A percentile compares a stretch with the other conserved stretches of the same genome.
Conservation (phyloP, 2,888 invertebrate genomes). For the Dendrolimus houi region DNA sequence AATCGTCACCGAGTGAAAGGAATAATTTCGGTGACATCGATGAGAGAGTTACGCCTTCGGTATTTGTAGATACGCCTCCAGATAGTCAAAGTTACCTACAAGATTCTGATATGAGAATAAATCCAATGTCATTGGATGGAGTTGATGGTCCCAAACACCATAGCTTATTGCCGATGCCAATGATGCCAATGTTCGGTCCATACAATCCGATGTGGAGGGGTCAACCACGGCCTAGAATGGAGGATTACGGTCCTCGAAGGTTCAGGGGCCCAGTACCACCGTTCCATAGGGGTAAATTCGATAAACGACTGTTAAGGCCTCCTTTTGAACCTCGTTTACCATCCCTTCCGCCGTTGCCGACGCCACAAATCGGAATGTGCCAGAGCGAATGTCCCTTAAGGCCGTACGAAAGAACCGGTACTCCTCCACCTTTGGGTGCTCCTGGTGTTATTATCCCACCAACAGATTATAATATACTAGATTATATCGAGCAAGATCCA, state of each 20-base stretch:
- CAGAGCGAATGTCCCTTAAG: constrained; percentile 51
- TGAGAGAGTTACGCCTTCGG: constrained; percentile 56
- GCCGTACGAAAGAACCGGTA: constrained; percentile 45
- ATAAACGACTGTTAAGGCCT: constrained; percentile 37
- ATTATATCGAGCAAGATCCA: constrained; percentile 77
- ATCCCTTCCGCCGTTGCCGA: constrained; percentile 40
- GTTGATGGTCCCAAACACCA: constrained; percentile 23
- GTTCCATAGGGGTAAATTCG: constrained; percentile 51
- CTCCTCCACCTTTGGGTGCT: constrained; percentile 58
- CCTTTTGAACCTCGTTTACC: constrained; percentile 40
- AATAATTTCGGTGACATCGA: constrained; percentile 71
- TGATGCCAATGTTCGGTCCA: constrained; percentile 39
- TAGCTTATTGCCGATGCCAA: constrained; percentile 42
- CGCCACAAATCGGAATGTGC: constrained; percentile 49
- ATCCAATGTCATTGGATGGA: constrained; percentile 21
- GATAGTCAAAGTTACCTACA: constrained; percentile 40
- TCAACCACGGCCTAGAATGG: constrained; percentile 41
- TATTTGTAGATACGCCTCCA: constrained; percentile 42
- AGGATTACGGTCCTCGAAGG: constrained; percentile 48
- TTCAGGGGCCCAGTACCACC: constrained; percentile 45
- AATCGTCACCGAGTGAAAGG: constrained; percentile 44
- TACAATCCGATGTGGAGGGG: constrained; percentile 51
- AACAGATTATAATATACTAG: constrained; percentile 50
- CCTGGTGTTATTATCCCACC: constrained; percentile 50
- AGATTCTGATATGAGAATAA: constrained; percentile 61